phyloP scores from a whole-genome alignment of 2,797 vertebrate genomes.

The Periophthalmus magnuspinnatus region DNA sequence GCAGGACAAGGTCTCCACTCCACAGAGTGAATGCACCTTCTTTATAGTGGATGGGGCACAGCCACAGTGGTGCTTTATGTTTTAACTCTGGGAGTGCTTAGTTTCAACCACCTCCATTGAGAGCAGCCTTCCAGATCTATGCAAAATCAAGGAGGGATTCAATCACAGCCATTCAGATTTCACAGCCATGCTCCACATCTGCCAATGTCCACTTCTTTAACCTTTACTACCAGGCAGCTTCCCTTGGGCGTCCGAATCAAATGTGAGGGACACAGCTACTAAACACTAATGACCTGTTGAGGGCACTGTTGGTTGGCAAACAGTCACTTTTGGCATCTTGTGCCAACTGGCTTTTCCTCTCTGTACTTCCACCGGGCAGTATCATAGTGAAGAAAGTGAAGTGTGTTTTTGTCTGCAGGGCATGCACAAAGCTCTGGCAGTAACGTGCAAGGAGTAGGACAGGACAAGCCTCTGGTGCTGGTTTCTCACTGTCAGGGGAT shows the following conservation, averaged over 20 bases:
- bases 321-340: slow-evolving; percentile 42
- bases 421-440: slow-evolving; percentile 31
- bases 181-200: slow-evolving; percentile 41
- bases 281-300: slow-evolving; percentile 63
- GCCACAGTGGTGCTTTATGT: slow-evolving; percentile 72
- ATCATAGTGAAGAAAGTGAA: slow-evolving; percentile 39
- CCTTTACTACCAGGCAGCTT: slow-evolving; percentile 70
- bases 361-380: slow-evolving; percentile 53
- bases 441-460: slow-evolving; percentile 39
- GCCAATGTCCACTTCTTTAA: slow-evolving; percentile 48
- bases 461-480: slow-evolving; percentile 55
- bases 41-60: slow-evolving; percentile 56
- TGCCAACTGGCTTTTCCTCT: slow-evolving; percentile 60
- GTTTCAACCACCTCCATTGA: slow-evolving; percentile 71
- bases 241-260: slow-evolving; percentile 32
- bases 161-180: slow-evolving; percentile 58
- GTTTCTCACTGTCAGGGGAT: slow-evolving; percentile 37
- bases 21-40: slow-evolving; percentile 42
- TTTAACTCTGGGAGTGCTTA: slow-evolving; percentile 68
- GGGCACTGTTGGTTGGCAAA: slow-evolving; percentile 39
- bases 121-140: slow-evolving; percentile 81
- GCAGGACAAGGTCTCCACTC: slow-evolving; percentile 20
- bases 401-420: slow-evolving; percentile 36
- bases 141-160: slow-evolving; percentile 76
- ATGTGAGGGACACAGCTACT: slow-evolving; percentile 37